Conservation (phyloP, 2,113 vertebrate genomes). For the Dolichotis patagonum region DNA sequence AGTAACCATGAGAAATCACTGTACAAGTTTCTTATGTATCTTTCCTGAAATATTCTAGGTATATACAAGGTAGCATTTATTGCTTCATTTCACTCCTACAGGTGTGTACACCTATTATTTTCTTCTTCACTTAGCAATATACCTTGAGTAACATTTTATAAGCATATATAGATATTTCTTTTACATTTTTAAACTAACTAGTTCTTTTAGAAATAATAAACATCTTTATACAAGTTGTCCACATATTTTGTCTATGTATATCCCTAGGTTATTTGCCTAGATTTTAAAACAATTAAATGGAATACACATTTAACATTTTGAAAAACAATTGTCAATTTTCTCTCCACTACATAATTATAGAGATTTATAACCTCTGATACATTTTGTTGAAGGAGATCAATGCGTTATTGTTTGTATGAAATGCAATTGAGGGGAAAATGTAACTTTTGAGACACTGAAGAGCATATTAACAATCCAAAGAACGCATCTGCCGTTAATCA, state of each 20-base stretch:
- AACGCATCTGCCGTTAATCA: background rate
- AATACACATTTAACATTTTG: background rate
- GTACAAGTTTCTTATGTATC: background rate
- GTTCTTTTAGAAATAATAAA: background rate
- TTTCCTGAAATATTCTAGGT: background rate
- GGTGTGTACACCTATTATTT: background rate
- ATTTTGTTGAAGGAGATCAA: background rate
- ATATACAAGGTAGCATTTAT: background rate
- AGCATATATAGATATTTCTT: background rate
- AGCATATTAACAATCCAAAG: background rate
- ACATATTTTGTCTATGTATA: background rate
- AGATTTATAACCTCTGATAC: conserved; percentile 18
- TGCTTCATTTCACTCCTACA: background rate
- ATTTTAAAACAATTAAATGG: conserved; percentile 21
- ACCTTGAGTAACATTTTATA: background rate
- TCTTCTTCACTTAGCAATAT: background rate
- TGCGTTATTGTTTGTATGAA: conserved; percentile 11
- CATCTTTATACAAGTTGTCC: background rate
- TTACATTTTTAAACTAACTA: conserved; percentile 24
- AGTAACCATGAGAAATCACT: conserved; percentile 3
- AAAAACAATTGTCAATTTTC: background rate
- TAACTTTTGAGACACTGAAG: background rate
- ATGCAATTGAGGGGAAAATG: background rate
- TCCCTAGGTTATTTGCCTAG: background rate
- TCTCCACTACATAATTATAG: background rate